Conservation (phyloP, 2,797 vertebrate species). For the Xiphorhynchus erythropygius region DNA sequence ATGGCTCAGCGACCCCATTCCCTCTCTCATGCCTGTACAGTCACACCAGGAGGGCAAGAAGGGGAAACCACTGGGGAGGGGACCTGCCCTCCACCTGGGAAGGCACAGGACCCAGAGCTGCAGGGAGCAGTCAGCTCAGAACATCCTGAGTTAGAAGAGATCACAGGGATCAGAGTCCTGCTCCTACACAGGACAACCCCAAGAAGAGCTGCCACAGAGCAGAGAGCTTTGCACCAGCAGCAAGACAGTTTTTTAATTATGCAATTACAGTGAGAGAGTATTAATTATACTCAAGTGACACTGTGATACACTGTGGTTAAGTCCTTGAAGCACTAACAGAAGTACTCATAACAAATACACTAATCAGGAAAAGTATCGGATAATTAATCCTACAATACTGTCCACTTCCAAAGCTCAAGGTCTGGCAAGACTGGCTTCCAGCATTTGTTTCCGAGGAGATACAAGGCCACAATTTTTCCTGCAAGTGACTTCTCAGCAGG, state of each 20-base stretch:
- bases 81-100: neutral
- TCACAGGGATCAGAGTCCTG: neutral
- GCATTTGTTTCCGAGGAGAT: conserved; percentile 48
- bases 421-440: conserved; percentile 49
- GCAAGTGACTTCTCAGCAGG: conserved; percentile 10
- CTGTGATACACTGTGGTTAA: conserved; percentile 37
- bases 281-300: conserved; percentile 45
- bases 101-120: fast-evolving
- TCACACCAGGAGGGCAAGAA: neutral
- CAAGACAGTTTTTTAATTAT: conserved; percentile 59
- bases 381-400: conserved; percentile 49
- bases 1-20: neutral
- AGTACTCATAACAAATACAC: conserved; percentile 20
- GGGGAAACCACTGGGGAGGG: fast-evolving
- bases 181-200: neutral
- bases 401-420: conserved; percentile 36
- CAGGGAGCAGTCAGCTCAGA: neutral
- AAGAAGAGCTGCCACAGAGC: neutral
- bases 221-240: neutral
- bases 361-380: conserved; percentile 56
- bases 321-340: conserved; percentile 62
- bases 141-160: neutral
- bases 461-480: conserved; percentile 47
- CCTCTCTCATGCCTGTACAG: fast-evolving
- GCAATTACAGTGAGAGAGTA: conserved; percentile 22